Base-by-base conservation (phyloP, 1,140 invertebrate genomes). In the Heliothis subflexa region DNA sequence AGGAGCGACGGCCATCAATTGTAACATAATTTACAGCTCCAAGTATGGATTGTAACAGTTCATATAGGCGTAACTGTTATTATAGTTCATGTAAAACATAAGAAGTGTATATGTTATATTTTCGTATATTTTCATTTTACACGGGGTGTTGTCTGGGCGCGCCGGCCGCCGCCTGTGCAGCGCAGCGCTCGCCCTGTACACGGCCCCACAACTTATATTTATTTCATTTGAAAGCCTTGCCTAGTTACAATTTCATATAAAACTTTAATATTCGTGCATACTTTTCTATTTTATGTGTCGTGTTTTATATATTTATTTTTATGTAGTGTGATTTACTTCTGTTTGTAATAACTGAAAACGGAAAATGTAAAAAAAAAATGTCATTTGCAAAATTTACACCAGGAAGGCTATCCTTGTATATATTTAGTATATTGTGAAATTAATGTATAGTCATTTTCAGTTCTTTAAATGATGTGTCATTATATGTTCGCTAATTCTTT, bases 71-170 rank as follows among this genome's bases (percentile, higher is more conserved):
- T 93, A 94, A 93, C 88, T 92, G 91, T 93, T 92, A 91, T 89
- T 89, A 92, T 93, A 94, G 93, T 93, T 93, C 92, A 93, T 93
- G 86, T 94, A 94, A 94, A 89, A 79, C 86, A 86, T 94, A 94
- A 92, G 92, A 93, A 89, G 85, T 92, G 91, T 93, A 92, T 90
- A 89, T 93, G 91, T 93, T 93, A 93, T 94, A 92, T 91, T 93
- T 92, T 91, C 78, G 80, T 87, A 88, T 91, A 89, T 86, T 87
- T 88, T 90, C 83, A 82, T 89, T 92, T 91, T 86, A 85, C 82
- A 80, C 77, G 82, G 76, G 80, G 54, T 40, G 54, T 49, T 28
- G 25, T 13, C 18, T 16, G 33, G 52, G 28, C 54, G 66, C 54
- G 64, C 57, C 73, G n/a, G 55, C 77, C 16, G 73, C 16, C 49